Conservation (phyloP, 2,797 vertebrate species). For the Helostoma temminkii region DNA sequence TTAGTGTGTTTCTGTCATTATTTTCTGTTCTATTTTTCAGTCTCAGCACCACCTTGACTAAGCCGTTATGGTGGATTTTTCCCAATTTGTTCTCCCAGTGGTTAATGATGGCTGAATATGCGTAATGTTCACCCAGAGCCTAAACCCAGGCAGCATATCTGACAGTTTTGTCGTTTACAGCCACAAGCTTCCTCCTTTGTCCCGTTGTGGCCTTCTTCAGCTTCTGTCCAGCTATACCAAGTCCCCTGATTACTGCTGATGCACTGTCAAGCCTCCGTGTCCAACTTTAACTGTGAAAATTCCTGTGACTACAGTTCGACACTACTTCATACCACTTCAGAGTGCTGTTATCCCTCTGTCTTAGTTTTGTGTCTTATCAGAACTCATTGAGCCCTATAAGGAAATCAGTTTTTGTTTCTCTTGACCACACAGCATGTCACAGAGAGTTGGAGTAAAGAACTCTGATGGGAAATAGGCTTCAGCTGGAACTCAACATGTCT, state of each 20-base stretch:
- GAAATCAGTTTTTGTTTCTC: not conserved
- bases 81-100: not conserved
- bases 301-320: conserved; percentile 9
- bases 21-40: not conserved
- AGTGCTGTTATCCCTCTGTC: not conserved
- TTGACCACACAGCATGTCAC: not conserved
- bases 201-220: not conserved
- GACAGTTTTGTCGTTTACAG: not conserved
- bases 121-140: not conserved
- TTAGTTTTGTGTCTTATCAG: not conserved
- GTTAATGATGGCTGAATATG: not conserved
- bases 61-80: not conserved
- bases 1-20: conserved; percentile 16
- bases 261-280: not conserved
- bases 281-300: not conserved
- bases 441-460: not conserved
- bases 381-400: not conserved
- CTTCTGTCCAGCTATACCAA: not conserved
- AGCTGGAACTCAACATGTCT: not conserved
- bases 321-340: not conserved
- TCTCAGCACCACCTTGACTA: not conserved
- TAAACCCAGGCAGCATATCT: not conserved
- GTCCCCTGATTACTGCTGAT: not conserved
- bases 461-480: too few species aligned
- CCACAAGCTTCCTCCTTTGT: not conserved